These are phyloP conservation scores for Gonioctena quinquepunctata DNA, from an alignment of 1,140 invertebrate species.

Conservation along the genomic window DNA sequence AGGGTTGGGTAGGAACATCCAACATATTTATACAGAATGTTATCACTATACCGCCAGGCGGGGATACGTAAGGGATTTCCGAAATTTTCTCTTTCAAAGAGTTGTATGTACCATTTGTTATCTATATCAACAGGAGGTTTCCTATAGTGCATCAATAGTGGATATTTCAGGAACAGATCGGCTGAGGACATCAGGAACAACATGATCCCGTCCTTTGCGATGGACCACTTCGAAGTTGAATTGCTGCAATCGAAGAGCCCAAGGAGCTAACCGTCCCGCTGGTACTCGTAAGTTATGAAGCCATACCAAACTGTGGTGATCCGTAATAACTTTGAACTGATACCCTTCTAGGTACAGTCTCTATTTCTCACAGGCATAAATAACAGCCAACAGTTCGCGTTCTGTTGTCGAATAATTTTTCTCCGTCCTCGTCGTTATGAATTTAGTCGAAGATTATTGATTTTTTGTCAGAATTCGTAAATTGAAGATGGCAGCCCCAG, in stretches of 20 bases:
- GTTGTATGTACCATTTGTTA: not conserved
- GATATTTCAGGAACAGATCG: constrained; percentile 14
- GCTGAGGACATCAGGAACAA: constrained; percentile 35
- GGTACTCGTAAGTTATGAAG: constrained; percentile 27
- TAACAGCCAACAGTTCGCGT: constrained; percentile 47
- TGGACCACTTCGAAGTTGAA: constrained; percentile 42
- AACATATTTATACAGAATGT: not conserved
- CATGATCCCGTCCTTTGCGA: constrained; percentile 49
- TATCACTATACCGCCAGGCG: not conserved
- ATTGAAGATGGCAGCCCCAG: no score
- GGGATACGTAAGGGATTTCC: not conserved
- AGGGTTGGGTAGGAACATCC: constrained; percentile 8
- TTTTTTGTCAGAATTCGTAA: no score
- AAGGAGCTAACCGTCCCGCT: constrained; percentile 36
- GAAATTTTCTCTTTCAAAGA: not conserved
- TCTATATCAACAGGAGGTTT: no score
- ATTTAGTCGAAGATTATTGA: no score
- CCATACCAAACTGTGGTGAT: constrained; percentile 57
- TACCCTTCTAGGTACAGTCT: constrained; percentile 42
- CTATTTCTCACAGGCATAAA: constrained; percentile 9
- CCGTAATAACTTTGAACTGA: constrained; percentile 57
- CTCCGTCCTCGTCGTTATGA: no score
- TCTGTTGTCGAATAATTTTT: constrained; percentile 53
- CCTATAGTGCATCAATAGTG: not conserved
- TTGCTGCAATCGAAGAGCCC: constrained; percentile 48